Conservation (phyloP, 2,113 vertebrate genomes). For the Pterocles orientalis region DNA sequence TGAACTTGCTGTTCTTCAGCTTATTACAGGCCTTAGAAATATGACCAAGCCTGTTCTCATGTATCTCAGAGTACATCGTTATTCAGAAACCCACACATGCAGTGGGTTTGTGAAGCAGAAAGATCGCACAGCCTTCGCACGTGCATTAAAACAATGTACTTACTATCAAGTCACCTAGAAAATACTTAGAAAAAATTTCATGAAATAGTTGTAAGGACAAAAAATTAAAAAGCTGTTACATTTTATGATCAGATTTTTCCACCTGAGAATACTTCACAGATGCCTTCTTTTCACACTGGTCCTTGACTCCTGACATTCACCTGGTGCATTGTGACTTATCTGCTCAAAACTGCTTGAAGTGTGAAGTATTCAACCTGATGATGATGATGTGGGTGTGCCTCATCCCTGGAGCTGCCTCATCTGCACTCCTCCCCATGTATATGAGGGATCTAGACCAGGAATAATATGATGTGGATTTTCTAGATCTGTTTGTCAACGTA, state of each 20-base stretch:
- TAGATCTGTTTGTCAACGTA: not conserved
- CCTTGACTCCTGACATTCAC: not conserved
- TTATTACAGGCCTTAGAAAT: not conserved
- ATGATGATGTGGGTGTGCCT: too few species aligned
- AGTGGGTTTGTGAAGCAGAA: not conserved
- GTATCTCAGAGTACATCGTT: not conserved
- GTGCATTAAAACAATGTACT: not conserved
- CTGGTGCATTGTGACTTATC: not conserved
- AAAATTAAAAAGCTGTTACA: rapidly evolving
- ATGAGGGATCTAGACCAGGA: not conserved
- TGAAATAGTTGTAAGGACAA: not conserved
- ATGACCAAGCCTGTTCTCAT: not conserved
- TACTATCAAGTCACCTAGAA: not conserved
- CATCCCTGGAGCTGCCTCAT: not conserved
- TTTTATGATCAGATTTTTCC: rapidly evolving
- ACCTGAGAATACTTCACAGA: not conserved
- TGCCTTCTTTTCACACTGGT: not conserved
- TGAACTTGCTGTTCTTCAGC: not conserved
- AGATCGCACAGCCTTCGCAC: not conserved
- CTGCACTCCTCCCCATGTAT: rapidly evolving
- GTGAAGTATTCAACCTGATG: not conserved
- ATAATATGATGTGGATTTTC: not conserved
- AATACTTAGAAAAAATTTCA: not conserved
- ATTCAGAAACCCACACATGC: not conserved
- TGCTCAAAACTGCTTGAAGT: not conserved